Evolutionary conservation across 2,797 vertebrate genomes (phyloP).

Genomic region (Xenops minutus): DNA sequence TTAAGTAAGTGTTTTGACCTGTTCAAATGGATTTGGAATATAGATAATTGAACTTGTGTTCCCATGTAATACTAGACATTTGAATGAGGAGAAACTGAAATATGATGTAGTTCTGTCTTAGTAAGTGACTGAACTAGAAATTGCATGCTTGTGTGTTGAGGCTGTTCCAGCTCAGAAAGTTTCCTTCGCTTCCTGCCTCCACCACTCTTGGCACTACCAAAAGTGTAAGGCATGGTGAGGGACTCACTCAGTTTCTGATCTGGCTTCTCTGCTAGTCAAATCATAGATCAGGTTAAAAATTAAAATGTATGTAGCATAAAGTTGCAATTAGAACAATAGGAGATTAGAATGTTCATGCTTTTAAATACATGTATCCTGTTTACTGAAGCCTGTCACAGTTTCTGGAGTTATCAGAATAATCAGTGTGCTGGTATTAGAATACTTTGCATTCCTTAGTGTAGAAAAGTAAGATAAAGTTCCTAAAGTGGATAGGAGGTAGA

Average conservation of each 20-base stretch:
- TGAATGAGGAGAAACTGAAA: neutral
- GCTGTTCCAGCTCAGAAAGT: neutral
- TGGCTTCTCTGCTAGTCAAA: neutral
- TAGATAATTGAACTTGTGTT: neutral
- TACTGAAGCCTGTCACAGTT: neutral
- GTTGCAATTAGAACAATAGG: neutral
- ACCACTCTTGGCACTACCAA: neutral
- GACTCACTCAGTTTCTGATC: fast-evolving
- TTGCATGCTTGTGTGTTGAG: neutral
- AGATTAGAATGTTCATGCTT: neutral
- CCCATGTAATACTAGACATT: neutral
- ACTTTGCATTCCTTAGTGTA: neutral
- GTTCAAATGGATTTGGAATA: neutral
- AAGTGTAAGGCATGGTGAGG: neutral
- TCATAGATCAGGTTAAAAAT: neutral
- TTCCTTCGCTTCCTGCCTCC: neutral
- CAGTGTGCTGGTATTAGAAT: neutral
- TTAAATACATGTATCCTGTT: neutral
- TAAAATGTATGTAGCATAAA: neutral
- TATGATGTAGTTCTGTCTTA: neutral
- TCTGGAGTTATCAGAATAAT: neutral
- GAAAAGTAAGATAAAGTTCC: neutral
- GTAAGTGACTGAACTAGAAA: neutral
- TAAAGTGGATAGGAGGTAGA: neutral
- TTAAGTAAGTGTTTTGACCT: neutral